Percentiles rank a stretch among this genome's conserved stretches.
Conservation (phyloP, 2,113 vertebrate genomes). For the Prionailurus viverrinus region DNA sequence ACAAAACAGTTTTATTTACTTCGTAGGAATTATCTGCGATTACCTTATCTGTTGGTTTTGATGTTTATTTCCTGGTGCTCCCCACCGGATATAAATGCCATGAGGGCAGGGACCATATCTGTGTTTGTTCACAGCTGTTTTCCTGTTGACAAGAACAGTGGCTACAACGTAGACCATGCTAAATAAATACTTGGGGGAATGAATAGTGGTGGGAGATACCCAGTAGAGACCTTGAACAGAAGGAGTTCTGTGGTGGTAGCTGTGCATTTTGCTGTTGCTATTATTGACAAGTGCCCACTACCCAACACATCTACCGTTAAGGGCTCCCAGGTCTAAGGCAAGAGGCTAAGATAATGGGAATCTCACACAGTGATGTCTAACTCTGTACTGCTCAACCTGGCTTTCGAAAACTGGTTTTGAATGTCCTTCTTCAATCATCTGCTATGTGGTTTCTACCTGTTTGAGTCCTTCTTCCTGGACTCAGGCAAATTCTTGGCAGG, state of each 20-base stretch:
- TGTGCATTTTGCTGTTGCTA: background rate
- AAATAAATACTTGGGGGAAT: background rate
- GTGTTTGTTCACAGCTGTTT: background rate
- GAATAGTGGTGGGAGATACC: background rate
- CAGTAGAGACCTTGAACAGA: background rate
- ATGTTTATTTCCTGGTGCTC: background rate
- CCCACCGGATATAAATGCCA: background rate
- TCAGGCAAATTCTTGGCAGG: background rate
- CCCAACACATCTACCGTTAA: fast-evolving
- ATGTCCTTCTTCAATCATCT: conserved; percentile 9
- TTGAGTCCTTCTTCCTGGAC: background rate
- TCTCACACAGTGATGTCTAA: background rate
- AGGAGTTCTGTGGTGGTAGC: background rate
- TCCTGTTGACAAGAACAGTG: background rate
- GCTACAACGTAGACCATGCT: background rate
- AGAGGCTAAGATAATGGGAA: background rate
- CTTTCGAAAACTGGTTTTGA: conserved; percentile 27
- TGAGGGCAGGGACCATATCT: background rate
- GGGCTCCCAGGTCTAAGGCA: background rate
- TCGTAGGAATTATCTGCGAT: background rate
- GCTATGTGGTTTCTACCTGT: background rate
- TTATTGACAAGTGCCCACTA: background rate
- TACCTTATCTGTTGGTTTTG: background rate
- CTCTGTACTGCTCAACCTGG: background rate
- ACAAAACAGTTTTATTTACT: background rate